A percentile compares a stretch with the other conserved stretches of the same genome.
phyloP scores from a whole-genome alignment of 2,888 invertebrate genomes.

The Caenorhabditis uteleia region DNA sequence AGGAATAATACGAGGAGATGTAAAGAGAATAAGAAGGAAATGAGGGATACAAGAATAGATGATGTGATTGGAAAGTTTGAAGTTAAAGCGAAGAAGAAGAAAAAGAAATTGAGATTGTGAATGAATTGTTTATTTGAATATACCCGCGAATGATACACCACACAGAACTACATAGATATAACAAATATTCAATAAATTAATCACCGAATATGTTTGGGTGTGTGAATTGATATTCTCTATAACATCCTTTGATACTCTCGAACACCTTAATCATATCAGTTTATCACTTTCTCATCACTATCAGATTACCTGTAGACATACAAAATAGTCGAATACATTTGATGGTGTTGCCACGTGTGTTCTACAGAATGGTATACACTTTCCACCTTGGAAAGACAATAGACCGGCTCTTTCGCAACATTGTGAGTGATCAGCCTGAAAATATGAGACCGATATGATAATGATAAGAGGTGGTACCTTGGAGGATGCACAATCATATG shows the following conservation, averaged over 20 bases:
- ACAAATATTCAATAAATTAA: constrained; percentile 27
- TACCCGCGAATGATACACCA: not conserved
- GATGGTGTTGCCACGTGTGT: constrained; percentile 63
- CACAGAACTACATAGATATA: too few relatives aligned
- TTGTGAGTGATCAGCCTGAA: constrained; percentile 57
- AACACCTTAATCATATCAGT: constrained; percentile 32
- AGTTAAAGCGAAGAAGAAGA: not conserved
- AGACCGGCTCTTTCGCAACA: constrained; percentile 59
- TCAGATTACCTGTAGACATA: constrained; percentile 45
- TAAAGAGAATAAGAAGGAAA: constrained; percentile 1
- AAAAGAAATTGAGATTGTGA: constrained; percentile 3
- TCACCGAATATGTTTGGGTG: constrained; percentile 66
- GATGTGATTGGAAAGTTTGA: not conserved
- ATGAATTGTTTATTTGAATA: not conserved
- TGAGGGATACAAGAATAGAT: not conserved
- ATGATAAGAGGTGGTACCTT: too few relatives aligned
- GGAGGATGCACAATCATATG: constrained; percentile 65
- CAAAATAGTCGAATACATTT: constrained; percentile 64
- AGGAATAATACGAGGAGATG: constrained; percentile 2
- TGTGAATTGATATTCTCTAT: constrained; percentile 51
- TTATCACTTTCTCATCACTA: not conserved
- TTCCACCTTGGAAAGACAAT: constrained; percentile 56
- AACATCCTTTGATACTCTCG: constrained; percentile 49
- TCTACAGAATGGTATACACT: constrained; percentile 65
- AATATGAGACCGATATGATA: constrained; percentile 14